A percentile compares a stretch with the other conserved stretches of the same genome.
phyloP scores from a whole-genome alignment of 1,140 invertebrate genomes.

The Drosophila auraria region DNA sequence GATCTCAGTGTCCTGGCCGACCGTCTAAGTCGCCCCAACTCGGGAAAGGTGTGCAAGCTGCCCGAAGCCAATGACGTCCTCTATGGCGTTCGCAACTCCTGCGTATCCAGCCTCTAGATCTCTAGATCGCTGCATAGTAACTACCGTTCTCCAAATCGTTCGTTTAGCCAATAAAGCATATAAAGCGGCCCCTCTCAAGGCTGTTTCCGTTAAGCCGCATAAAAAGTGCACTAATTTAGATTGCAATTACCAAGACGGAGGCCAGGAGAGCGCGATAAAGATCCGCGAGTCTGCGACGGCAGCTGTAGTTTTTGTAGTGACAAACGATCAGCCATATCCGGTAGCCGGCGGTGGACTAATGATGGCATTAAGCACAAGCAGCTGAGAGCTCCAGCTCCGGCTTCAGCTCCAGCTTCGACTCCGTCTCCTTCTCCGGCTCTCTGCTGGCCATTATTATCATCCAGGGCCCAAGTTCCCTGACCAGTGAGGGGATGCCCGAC shows the following conservation, averaged over 20 bases:
- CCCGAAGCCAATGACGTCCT: constrained; percentile 72
- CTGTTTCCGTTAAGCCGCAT: constrained; percentile 43
- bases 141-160: constrained; percentile 47
- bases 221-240: constrained; percentile 80
- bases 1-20: constrained; percentile 56
- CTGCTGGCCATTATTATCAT: constrained; percentile 27
- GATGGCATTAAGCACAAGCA: constrained; percentile 74
- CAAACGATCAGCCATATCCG: constrained; percentile 82
- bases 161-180: constrained; percentile 59
- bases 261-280: constrained; percentile 1
- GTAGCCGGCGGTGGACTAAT: constrained; percentile 74
- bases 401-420: background rate
- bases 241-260: constrained; percentile 63
- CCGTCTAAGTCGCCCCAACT: constrained; percentile 52
- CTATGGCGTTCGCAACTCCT: constrained; percentile 65
- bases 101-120: constrained; percentile 13
- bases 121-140: background rate
- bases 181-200: constrained; percentile 25
- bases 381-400: constrained; percentile 37
- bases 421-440: background rate
- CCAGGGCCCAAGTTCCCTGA: background rate
- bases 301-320: constrained; percentile 67
- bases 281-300: constrained; percentile 15
- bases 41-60: constrained; percentile 65
- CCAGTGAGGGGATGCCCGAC: background rate